These are phyloP conservation scores for Aplocera efformata DNA, from an alignment of 2,888 invertebrate genomes.

Conservation along the genomic window DNA sequence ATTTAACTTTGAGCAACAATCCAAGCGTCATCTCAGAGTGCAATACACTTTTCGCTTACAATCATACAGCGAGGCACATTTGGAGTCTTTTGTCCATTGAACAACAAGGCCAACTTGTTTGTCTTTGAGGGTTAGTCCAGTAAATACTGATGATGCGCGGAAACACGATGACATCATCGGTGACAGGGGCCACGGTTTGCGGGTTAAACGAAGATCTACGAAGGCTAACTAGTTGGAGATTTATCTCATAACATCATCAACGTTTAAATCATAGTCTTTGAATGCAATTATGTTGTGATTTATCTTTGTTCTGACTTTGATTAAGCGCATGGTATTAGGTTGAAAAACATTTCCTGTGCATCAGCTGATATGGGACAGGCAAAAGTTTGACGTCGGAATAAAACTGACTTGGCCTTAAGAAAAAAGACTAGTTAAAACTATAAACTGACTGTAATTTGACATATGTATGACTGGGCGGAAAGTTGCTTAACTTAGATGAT, in stretches of 20 bases:
- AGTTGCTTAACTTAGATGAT: too few species aligned
- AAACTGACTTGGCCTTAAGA: too few species aligned
- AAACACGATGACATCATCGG: slow-evolving; percentile 52
- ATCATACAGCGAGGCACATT: neutral
- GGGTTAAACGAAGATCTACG: slow-evolving; percentile 36
- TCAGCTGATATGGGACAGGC: too few species aligned
- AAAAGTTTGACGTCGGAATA: too few species aligned
- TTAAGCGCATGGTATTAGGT: too few species aligned
- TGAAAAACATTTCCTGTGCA: too few species aligned
- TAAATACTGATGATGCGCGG: slow-evolving; percentile 44
- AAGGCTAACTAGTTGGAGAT: slow-evolving; percentile 45
- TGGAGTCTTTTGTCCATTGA: slow-evolving; percentile 15
- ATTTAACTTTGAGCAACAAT: too few species aligned
- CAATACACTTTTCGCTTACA: slow-evolving; percentile 7
- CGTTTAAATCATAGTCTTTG: slow-evolving; percentile 12
- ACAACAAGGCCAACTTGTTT: slow-evolving; percentile 16
- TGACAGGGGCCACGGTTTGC: slow-evolving; percentile 42
- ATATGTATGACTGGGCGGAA: too few species aligned
- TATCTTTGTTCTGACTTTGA: neutral
- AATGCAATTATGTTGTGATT: slow-evolving; percentile 16
- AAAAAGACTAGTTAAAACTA: too few species aligned
- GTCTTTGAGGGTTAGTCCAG: slow-evolving; percentile 15
- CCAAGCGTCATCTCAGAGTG: too few species aligned
- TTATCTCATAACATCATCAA: slow-evolving; percentile 16
- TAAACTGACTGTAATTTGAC: too few species aligned